phyloP scores from a whole-genome alignment of 1,140 invertebrate genomes.

The Subanguina moxae region DNA sequence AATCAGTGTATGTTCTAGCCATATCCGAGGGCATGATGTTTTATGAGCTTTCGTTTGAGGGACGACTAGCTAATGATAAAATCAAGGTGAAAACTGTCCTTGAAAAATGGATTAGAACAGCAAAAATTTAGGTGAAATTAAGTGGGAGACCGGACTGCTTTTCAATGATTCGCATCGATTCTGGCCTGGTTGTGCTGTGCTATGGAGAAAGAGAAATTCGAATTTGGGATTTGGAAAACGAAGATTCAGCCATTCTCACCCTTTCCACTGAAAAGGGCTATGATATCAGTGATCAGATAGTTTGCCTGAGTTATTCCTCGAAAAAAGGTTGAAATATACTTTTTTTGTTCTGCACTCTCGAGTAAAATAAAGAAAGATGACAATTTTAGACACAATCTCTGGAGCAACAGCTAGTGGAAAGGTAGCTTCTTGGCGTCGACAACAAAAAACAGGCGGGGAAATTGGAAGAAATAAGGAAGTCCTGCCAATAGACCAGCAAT shows the following conservation, averaged over 20 bases:
- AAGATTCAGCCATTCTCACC: conserved; percentile 69
- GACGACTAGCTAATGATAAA: conserved; percentile 47
- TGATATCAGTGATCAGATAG: conserved; percentile 63
- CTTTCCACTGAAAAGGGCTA: conserved; percentile 59
- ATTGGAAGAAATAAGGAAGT: conserved; percentile 6
- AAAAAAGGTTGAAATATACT: conserved; percentile 62
- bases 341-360: background rate
- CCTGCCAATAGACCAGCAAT: conserved; percentile 60
- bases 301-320: conserved; percentile 59
- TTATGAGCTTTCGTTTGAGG: conserved; percentile 59
- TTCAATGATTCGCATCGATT: conserved; percentile 28
- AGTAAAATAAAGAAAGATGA: conserved; percentile 3
- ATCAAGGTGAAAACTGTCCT: conserved; percentile 29
- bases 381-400: conserved; percentile 68
- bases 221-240: conserved; percentile 86
- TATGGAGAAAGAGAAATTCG: conserved; percentile 65
- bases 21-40: conserved; percentile 42
- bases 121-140: conserved; percentile 59
- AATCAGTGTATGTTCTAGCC: conserved; percentile 25
- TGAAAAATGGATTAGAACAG: no score
- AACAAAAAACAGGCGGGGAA: conserved; percentile 55
- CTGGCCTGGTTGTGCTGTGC: conserved; percentile 37
- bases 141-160: conserved; percentile 68
- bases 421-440: conserved; percentile 79
- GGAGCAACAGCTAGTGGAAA: conserved; percentile 85